phyloP scores from a whole-genome alignment of 2,888 invertebrate genomes.

The Apantesis nais region DNA sequence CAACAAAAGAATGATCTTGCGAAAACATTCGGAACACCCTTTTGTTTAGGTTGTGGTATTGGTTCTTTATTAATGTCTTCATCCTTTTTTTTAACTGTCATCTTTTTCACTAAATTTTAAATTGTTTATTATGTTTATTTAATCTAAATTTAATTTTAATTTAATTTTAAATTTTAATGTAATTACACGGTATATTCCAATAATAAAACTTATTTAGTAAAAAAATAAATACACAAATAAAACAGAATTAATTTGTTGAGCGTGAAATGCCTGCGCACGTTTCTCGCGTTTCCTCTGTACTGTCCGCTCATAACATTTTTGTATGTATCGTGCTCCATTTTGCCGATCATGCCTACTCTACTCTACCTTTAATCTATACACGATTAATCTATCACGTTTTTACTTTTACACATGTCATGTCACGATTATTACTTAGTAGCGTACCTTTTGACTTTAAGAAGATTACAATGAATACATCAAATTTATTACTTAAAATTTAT shows the following conservation, averaged over 20 bases:
- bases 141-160: not conserved
- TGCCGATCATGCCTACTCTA: conserved; percentile 32
- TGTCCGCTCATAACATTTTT: conserved; percentile 29
- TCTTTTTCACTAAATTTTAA: conserved; percentile 2
- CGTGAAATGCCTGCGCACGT: conserved; percentile 35
- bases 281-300: conserved; percentile 31
- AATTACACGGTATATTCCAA: not conserved
- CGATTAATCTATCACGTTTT: conserved; percentile 20
- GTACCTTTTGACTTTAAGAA: not conserved
- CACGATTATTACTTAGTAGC: not conserved
- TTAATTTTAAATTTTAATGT: not conserved
- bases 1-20: conserved; percentile 90
- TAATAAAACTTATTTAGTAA: not conserved
- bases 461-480: not conserved
- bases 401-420: not conserved
- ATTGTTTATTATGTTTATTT: not conserved
- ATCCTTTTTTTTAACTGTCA: conserved; percentile 35
- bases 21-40: conserved; percentile 73
- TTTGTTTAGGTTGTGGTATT: conserved; percentile 45
- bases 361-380: conserved; percentile 31
- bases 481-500: not conserved
- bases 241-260: not conserved
- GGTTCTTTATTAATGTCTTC: conserved; percentile 37
- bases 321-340: conserved; percentile 34
- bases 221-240: not conserved